A percentile compares a stretch with the other conserved stretches of the same genome.
Evolutionary conservation across 2,113 vertebrate genomes (phyloP).

Genomic region (Gallinago paraguaiae): DNA sequence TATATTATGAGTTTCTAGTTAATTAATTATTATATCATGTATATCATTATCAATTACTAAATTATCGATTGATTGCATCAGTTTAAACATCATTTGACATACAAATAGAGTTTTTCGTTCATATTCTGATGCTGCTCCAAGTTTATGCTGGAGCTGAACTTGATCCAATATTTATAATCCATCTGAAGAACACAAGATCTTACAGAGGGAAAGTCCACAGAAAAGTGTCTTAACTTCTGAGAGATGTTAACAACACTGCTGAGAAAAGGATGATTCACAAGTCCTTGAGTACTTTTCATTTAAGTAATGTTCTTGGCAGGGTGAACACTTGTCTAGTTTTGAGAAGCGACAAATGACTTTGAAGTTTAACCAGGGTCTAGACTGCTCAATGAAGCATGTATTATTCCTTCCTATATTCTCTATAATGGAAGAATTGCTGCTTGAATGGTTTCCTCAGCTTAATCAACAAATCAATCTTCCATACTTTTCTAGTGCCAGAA

Average conservation of each 20-base stretch:
- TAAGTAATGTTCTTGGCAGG: background rate
- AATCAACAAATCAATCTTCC: constrained; percentile 36
- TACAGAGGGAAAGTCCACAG: background rate
- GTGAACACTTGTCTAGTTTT: constrained; percentile 2
- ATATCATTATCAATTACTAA: background rate
- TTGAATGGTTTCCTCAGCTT: constrained; percentile 11
- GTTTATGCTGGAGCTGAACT: background rate
- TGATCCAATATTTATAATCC: background rate
- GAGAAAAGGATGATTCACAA: background rate
- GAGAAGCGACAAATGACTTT: background rate
- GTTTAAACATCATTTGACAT: background rate
- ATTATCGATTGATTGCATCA: background rate
- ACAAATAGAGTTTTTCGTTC: background rate
- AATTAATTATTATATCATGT: background rate
- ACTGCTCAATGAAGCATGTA: background rate
- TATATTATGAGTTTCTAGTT: background rate
- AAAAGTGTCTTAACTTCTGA: background rate
- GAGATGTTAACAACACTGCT: background rate
- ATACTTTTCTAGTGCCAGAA: background rate
- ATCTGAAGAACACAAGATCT: background rate
- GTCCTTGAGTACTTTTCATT: background rate
- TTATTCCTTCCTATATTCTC: background rate
- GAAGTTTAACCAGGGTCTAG: background rate
- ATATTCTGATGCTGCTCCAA: background rate
- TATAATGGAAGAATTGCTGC: constrained; percentile 28